Evolutionary conservation across 1,140 invertebrate species (phyloP).

Genomic region (Drosophila littoralis): DNA sequence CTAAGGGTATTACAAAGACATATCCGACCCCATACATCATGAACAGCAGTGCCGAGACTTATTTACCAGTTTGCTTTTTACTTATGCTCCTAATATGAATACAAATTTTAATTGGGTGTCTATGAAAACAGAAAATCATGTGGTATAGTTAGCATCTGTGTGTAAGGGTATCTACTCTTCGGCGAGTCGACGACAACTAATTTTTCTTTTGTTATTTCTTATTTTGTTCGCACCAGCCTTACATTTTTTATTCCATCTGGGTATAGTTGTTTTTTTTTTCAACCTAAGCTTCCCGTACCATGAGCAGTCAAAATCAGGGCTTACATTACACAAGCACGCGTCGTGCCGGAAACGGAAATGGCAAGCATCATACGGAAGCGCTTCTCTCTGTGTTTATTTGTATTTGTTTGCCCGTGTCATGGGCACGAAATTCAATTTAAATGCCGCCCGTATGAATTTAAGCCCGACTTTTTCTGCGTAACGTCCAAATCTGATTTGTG

Average conservation of each 20-base stretch:
- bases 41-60: no score
- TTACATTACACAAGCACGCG: slow-evolving; percentile 46
- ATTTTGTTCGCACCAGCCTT: not conserved
- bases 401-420: slow-evolving; percentile 18
- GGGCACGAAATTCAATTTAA: slow-evolving; percentile 50
- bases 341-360: slow-evolving; percentile 56
- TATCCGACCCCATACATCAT: no score
- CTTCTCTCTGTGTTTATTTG: slow-evolving; percentile 29
- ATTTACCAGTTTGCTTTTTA: no score
- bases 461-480: slow-evolving; percentile 25
- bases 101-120: no score
- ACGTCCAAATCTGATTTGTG: slow-evolving; percentile 35
- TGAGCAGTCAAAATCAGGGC: slow-evolving; percentile 49
- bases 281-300: not conserved
- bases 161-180: no score
- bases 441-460: slow-evolving; percentile 23
- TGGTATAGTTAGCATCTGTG: no score
- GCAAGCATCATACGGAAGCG: slow-evolving; percentile 59
- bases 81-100: no score
- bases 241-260: not conserved
- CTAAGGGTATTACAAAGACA: no score
- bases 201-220: no score
- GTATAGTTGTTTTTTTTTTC: not conserved
- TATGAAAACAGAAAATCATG: no score
- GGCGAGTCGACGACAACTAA: no score